These are phyloP conservation scores for Serinus canaria DNA, from an alignment of 2,113 vertebrate species.

Conservation along the genomic window DNA sequence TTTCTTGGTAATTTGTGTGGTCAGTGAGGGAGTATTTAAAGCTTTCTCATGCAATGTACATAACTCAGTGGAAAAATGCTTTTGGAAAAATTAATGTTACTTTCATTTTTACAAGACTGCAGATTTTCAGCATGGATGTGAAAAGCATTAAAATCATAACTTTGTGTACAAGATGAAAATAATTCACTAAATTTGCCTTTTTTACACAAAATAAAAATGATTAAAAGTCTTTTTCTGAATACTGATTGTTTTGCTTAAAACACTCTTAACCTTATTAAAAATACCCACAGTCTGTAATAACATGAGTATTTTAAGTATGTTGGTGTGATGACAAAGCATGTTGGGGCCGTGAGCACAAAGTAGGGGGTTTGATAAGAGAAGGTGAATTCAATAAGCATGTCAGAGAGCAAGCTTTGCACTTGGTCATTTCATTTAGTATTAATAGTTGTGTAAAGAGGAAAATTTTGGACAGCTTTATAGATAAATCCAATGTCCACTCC, in stretches of 20 bases:
- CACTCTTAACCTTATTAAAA: neutral
- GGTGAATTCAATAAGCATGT: neutral
- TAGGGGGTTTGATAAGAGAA: neutral
- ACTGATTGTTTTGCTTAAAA: neutral
- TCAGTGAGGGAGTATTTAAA: slow-evolving; percentile 82
- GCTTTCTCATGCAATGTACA: slow-evolving; percentile 88
- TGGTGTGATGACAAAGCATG: rapidly evolving
- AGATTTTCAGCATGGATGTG: slow-evolving; percentile 96
- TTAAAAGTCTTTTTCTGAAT: slow-evolving; percentile 23
- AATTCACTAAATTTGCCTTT: slow-evolving; percentile 91
- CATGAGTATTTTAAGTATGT: rapidly evolving
- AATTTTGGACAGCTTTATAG: neutral
- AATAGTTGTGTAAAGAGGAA: neutral
- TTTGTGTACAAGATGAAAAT: slow-evolving; percentile 89
- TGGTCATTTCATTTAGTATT: neutral
- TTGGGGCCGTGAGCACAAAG: neutral
- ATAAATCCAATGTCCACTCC: too few species aligned
- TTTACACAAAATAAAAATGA: slow-evolving; percentile 97
- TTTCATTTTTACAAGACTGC: slow-evolving; percentile 83
- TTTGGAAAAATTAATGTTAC: slow-evolving; percentile 84
- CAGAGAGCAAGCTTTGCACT: neutral
- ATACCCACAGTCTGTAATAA: rapidly evolving
- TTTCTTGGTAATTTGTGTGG: slow-evolving; percentile 91
- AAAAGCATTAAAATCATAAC: slow-evolving; percentile 91
- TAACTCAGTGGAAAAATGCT: slow-evolving; percentile 80